These are phyloP conservation scores for Drosophila serrata DNA, from an alignment of 1,140 invertebrate species.

Conservation along the genomic window DNA sequence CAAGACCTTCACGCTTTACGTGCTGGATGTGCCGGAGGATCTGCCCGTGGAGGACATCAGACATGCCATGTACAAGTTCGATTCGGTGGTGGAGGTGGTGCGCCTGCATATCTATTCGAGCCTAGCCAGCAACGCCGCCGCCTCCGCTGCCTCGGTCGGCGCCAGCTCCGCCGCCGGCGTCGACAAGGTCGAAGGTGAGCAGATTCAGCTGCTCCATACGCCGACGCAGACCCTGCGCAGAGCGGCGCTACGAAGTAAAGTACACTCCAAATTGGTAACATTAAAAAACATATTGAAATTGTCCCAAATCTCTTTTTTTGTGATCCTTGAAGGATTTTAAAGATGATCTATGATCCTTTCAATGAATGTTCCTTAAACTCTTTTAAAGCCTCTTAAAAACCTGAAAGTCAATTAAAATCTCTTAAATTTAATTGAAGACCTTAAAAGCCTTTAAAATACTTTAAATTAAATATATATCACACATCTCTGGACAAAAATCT, in stretches of 20 bases:
- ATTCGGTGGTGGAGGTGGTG: constrained; percentile 91
- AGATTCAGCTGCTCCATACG: constrained; percentile 51
- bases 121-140: constrained; percentile 49
- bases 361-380: too few species aligned
- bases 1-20: constrained; percentile 92
- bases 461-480: neutral
- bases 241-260: constrained; percentile 74
- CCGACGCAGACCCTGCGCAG: constrained; percentile 68
- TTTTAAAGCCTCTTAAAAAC: neutral
- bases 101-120: constrained; percentile 86
- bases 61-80: constrained; percentile 92
- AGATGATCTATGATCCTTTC: too few species aligned
- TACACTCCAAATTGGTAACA: constrained; percentile 50
- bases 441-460: neutral
- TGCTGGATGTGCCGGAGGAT: constrained; percentile 92
- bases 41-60: constrained; percentile 93
- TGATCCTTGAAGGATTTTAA: neutral
- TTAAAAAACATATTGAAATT: constrained; percentile 7
- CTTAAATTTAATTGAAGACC: neutral
- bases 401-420: neutral
- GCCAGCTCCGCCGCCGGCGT: constrained; percentile 51
- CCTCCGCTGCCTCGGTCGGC: constrained; percentile 20
- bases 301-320: neutral
- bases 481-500: too few species aligned
- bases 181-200: constrained; percentile 75